A percentile compares a stretch with the other conserved stretches of the same genome.
phyloP scores from a whole-genome alignment of 2,113 vertebrate genomes.

The Cottus gobio region DNA sequence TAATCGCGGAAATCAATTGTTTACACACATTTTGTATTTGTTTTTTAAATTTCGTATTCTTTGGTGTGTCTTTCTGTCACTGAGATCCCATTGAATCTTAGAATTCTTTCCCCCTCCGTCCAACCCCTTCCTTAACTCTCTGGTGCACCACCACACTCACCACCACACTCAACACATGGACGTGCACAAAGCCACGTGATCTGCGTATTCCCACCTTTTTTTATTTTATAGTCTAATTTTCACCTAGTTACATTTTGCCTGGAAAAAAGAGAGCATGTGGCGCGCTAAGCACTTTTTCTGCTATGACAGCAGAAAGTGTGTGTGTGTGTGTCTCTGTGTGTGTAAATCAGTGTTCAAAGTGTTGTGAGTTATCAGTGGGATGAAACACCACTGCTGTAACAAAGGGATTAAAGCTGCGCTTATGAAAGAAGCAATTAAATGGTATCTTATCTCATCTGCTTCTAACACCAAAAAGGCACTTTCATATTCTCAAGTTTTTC shows the following conservation, averaged over 20 bases:
- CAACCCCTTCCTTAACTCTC: background rate
- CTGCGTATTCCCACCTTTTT: slow-evolving; percentile 33
- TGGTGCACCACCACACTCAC: background rate
- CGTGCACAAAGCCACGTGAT: background rate
- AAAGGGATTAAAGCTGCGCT: slow-evolving; percentile 74
- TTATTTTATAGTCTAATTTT: slow-evolving; percentile 76
- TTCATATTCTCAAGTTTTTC: slow-evolving; percentile 63
- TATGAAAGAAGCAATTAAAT: slow-evolving; percentile 79
- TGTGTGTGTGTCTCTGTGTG: slow-evolving; percentile 48
- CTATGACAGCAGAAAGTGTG: slow-evolving; percentile 73
- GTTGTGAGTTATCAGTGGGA: slow-evolving; percentile 76
- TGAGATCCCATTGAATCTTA: background rate
- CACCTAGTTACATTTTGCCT: slow-evolving; percentile 71
- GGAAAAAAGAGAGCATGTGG: slow-evolving; percentile 54
- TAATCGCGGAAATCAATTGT: background rate
- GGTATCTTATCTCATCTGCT: slow-evolving; percentile 78
- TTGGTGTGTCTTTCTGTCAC: background rate
- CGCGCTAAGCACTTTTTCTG: slow-evolving; percentile 79
- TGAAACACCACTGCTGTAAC: slow-evolving; percentile 72
- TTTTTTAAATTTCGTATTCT: background rate
- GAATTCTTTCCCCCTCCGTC: background rate
- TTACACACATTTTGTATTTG: background rate
- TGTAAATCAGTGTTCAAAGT: slow-evolving; percentile 75
- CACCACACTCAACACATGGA: slow-evolving; percentile 1
- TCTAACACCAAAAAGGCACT: slow-evolving; percentile 62